Evolutionary conservation across 2,797 vertebrate genomes (phyloP), one percentile per base, ranked within the genome.

Genomic region (Hippoglossus hippoglossus): DNA sequence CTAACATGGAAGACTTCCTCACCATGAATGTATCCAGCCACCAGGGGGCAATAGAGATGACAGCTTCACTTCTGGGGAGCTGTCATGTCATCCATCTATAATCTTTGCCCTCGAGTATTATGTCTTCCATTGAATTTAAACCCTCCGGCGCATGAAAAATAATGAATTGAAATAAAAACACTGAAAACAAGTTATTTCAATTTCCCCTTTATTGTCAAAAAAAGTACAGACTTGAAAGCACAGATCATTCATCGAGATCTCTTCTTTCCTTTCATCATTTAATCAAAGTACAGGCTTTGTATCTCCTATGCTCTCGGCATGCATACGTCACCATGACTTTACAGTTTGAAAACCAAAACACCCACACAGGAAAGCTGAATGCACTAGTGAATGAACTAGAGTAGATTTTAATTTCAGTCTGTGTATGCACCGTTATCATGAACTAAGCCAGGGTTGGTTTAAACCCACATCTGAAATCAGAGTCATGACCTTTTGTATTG

Each of bases 221-320:
- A 88, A 81, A 76, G 24, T 79, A 88, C 72, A 80, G 46, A 77
- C 46, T 71, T 55, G 63, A 79, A 79, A 80, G 74, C 70, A 85
- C 71, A 78, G 44, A 79, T 51, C 59, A 25, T 56, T 63, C 62
- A 50, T 72, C 18, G 26, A 71, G 26, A 75, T 73, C 6, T 15
- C 6, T 47, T 72, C 55, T 51, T 31, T 22, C 26, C n/a, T 53
- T 54, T 7, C 58, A 52, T 41, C 10, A 77, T 15, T 41, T 16
- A 34, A 73, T 49, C 26, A 83, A 72, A 77, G 63, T 71, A 63
- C 44, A 78, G 58, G 21, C 56, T 52, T 67, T 75, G 36, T 72
- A 67, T 71, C n/a, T 60, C 24, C 51, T 72, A 63, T 64, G 63
- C 59, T 83, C 69, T 69, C 49, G n/a, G 65, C 72, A 73, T 83